Evolutionary conservation across 2,888 invertebrate species (phyloP).

Genomic region (Hetaerina titia): DNA sequence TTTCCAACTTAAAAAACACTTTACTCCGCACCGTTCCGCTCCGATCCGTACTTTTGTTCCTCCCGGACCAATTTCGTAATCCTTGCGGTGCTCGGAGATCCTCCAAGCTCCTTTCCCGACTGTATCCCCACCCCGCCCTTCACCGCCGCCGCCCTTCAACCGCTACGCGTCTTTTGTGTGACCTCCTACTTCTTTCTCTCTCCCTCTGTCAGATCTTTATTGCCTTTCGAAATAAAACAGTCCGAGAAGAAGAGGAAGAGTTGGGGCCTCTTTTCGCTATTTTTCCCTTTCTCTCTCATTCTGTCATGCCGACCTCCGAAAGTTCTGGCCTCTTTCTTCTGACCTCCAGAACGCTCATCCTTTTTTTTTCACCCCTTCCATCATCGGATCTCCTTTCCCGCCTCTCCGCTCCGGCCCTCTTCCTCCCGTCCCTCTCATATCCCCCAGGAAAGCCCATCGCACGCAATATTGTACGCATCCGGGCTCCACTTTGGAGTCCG

Average conservation of each 20-base stretch:
- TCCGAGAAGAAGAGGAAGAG: not conserved
- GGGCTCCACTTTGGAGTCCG: not conserved
- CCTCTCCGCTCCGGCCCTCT: not conserved
- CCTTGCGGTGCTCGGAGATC: not conserved
- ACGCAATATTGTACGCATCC: not conserved
- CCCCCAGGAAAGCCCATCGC: not conserved
- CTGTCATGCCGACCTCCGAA: not conserved
- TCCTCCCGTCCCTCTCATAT: not conserved
- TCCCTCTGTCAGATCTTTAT: constrained; percentile 1
- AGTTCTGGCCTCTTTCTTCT: not conserved
- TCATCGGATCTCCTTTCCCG: not conserved
- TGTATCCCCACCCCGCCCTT: not conserved
- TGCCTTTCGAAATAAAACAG: constrained; percentile 36
- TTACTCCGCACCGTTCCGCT: not conserved
- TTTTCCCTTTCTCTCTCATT: not conserved
- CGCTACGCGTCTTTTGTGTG: not conserved
- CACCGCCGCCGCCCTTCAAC: not conserved
- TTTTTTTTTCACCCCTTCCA: not conserved
- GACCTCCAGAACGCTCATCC: not conserved
- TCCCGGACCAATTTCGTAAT: not conserved
- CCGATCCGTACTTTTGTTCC: constrained; percentile 20
- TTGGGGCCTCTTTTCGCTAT: not conserved
- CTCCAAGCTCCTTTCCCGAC: not conserved
- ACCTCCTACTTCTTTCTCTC: not conserved
- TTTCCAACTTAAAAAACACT: not conserved